Conservation (phyloP, 2,797 vertebrate species). For the Sciurus carolinensis region DNA sequence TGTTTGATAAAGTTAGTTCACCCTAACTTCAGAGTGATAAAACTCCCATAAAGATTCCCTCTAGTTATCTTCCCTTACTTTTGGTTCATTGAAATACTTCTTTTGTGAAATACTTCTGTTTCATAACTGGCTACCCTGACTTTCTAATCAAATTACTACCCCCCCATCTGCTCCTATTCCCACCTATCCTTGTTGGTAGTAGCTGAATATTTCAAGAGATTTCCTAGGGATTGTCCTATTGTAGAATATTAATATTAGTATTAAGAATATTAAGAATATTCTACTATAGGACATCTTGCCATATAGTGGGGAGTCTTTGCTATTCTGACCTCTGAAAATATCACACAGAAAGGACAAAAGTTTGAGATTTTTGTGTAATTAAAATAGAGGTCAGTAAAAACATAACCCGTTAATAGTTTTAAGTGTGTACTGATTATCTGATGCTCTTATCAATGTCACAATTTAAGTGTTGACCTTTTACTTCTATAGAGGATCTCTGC, state of each 20-base stretch:
- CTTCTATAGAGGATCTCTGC: not conserved
- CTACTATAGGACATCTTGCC: too few relatives aligned
- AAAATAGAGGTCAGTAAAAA: not conserved
- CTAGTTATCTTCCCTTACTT: slow-evolving; percentile 23
- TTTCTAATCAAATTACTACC: slow-evolving; percentile 64
- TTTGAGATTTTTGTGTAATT: slow-evolving; percentile 1
- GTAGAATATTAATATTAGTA: not conserved
- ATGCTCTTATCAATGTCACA: not conserved
- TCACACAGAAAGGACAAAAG: slow-evolving; percentile 12
- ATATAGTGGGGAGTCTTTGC: not conserved
- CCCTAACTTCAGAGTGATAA: slow-evolving; percentile 55
- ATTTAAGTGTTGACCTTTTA: not conserved
- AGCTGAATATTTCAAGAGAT: slow-evolving; percentile 57
- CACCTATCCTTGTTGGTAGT: not conserved
- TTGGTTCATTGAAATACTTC: slow-evolving; percentile 38
- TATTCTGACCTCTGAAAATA: slow-evolving; percentile 50
- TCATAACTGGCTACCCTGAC: slow-evolving; percentile 50
- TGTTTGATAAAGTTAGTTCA: slow-evolving; percentile 50
- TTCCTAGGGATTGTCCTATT: not conserved
- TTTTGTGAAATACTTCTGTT: slow-evolving; percentile 69
- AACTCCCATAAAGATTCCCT: slow-evolving; percentile 7
- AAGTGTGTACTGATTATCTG: not conserved
- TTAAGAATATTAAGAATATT: too few relatives aligned
- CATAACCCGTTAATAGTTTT: slow-evolving; percentile 19
- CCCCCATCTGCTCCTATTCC: not conserved